Evolutionary conservation across 2,797 vertebrate genomes (phyloP), one percentile per base, ranked within the genome.

Genomic region (Eurystomus glaucurus): DNA sequence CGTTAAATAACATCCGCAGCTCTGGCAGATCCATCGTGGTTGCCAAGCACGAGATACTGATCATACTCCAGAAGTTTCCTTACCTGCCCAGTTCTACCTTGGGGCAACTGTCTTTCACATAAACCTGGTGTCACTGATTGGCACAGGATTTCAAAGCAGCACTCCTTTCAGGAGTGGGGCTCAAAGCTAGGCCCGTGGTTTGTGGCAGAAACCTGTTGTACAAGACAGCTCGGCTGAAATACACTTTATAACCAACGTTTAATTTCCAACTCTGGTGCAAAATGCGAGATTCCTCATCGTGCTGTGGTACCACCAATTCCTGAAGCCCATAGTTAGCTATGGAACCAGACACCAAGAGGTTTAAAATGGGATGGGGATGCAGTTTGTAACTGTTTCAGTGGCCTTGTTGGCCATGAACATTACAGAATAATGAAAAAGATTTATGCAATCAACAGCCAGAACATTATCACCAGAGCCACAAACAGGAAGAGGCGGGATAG

Each of bases 401-500:
- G 96, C 88, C 91, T 92, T 79, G 66, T n/a, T 71, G 58, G 82
- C 88, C 93, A 86, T 35, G 55, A 88, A 92, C 52, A 82, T 41
- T 41, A 91, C 35, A 91, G 90, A 96, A 92, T 46, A 60, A 95
- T 75, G 90, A 92, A 85, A 95, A 87, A 83, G 51, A 89, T 79
- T 98, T 98, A 99, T 54, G 99, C 99, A 65, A 99, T 99, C 87
- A 99, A 98, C 90, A 99, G 98, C 99, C 99, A 99, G 97, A 99
- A 99, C 99, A 99, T 99, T 96, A 99, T 99, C 96, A 99, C 99
- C 95, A 99, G 98, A 68, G 99, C 99, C 50, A 99, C 99, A 88
- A 99, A 99, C 96, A 99, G 98, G 98, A 99, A 99, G 95, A 99
- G 99, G 91, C 99, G 99, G 74, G 99, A 99, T 94, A 99, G 98